Base-by-base conservation (phyloP, 2,888 invertebrate species). In the Notodonta ziczac region DNA sequence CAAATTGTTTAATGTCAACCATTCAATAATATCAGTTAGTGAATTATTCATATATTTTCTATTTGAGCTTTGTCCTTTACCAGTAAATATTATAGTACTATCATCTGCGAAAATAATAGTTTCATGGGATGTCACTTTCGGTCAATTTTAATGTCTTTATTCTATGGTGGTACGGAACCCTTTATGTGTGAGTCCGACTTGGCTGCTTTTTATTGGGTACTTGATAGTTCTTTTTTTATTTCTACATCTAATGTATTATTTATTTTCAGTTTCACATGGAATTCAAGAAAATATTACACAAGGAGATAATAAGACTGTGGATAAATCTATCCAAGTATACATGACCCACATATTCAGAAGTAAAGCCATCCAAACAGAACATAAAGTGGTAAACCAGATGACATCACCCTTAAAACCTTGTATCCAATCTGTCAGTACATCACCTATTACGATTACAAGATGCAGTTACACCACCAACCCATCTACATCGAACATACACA, bases 311-410 rank as follows among this genome's bases (percentile, higher is more conserved):
- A 56, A 52, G 39, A 54, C 52, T 50, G 55, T n/a, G 60, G 54
- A 67, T 63, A 64, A 66, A 67, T 64, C 55, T 12, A 55, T 67
- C 48, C 63, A 70, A 66, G 63, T 57, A 53, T 9, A 44, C 35
- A 59, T 64, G 9, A 61, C 57, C 44, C 16, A 65, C n/a, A 70
- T 62, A 56, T 70, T 59, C 46, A 70, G 69, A 58, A 74, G 69
- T 63, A 70, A 72, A 69, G 67, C 63, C 5, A 57, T 52, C 13
- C 69, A 71, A 57, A 66, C 62, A 8, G n/a, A 63, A 32, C 32
- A 62, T n/a, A 60, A 63, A 58, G 32, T 59, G 53, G 50, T 53
- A 65, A 53, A 60, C 10, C 63, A 66, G 57, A 58, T 57, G 58
- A 39, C 59, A 57, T 70, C 71, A 63, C 66, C 69, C 1, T 56